Percentiles rank a stretch among this genome's conserved stretches.
phyloP scores from a whole-genome alignment of 64 coral and sea anemone species.

The Porites australiensis region DNA sequence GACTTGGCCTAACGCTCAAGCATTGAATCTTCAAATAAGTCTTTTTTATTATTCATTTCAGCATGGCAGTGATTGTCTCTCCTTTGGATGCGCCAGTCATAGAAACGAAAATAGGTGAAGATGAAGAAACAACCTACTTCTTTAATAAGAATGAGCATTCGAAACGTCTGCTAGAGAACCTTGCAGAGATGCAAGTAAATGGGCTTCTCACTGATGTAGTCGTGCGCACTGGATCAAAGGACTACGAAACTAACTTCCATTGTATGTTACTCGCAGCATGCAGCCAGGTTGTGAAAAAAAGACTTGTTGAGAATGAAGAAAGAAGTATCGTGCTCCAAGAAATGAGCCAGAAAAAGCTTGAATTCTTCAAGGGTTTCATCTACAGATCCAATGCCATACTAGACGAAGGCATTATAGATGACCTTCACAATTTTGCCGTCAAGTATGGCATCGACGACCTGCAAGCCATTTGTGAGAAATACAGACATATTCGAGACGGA shows the following conservation, averaged over 20 bases:
- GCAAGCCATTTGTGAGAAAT: neutral
- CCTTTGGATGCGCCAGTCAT: neutral
- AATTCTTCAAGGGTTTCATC: constrained; percentile 30
- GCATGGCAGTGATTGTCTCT: neutral
- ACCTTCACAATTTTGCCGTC: constrained; percentile 34
- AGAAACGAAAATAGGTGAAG: neutral
- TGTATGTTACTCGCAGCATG: constrained; percentile 10
- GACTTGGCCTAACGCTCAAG: no score
- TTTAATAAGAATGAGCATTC: constrained; percentile 40
- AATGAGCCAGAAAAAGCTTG: constrained; percentile 1
- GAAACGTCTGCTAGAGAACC: constrained; percentile 35
- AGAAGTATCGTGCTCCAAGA: neutral
- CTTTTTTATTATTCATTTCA: neutral
- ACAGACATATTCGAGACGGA: neutral
- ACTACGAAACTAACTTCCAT: constrained; percentile 20
- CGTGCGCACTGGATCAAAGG: neutral
- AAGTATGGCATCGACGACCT: neutral
- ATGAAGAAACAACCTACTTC: neutral
- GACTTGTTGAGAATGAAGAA: neutral
- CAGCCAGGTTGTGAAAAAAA: constrained; percentile 3
- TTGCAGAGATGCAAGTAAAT: constrained; percentile 12
- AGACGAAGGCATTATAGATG: neutral
- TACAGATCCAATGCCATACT: constrained; percentile 25
- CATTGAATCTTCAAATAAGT: neutral
- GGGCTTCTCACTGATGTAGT: constrained; percentile 12